Evolutionary conservation across 2,888 invertebrate species (phyloP), one percentile per base, ranked within the genome.

Genomic region (Hyles lineata): DNA sequence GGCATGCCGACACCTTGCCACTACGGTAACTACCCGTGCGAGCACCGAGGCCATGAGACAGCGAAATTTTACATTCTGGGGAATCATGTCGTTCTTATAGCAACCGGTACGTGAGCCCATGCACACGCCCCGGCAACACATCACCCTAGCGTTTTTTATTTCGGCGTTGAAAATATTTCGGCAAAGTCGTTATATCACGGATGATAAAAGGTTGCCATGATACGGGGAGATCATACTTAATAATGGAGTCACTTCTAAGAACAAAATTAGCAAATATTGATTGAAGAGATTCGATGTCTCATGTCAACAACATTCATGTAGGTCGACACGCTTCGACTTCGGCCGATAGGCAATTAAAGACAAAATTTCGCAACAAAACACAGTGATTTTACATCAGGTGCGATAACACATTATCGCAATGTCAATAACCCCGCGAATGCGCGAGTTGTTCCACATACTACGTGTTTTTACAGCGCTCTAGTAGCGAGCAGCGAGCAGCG

Each of bases 391-490:
- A 76, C 76, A 78, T 63, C 76, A 78, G 74, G 76, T 77, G 79
- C 78, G 83, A 80, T 81, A 81, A 79, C 78, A 79, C 82, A 82
- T 86, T 89, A 90, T 90, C 89, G 83, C 82, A 83, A 84, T 82
- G 90, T 89, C 89, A 89, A 88, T 81, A 85, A 89, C 89, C 90
- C 85, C 84, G 84, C 82, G 75, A 85, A 85, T 83, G 80, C 80
- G 79, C 77, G 75, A 81, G 76, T 73, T 78, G 87, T 76, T 85
- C 83, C 75, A 88, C 82, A 84, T 88, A 70, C 52, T 60, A 35
- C 11, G 43, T 35, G 9, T 85, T 86, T 83, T 80, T 81, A 83
- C 81, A 80, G 76, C 79, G 80, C 81, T 78, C 78, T 77, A 80
- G 79, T 84, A 79, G 75, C 77, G 75, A 43, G 43, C 43, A 43